Evolutionary conservation across 2,113 vertebrate species (phyloP).

Genomic region (Hydrochoerus hydrochaeris): DNA sequence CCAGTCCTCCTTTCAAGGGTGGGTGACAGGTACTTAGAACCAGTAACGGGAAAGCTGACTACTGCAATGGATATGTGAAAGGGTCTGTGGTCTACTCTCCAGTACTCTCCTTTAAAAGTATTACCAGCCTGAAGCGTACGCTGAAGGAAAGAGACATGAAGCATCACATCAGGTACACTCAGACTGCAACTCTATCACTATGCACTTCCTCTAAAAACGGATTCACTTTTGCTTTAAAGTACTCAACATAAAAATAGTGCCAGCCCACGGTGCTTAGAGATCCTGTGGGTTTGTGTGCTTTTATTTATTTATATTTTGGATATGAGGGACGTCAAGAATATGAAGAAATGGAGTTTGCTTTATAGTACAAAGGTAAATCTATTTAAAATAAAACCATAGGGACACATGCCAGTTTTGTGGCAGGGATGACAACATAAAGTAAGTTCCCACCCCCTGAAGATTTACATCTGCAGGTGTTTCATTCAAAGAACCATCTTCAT

Average conservation of each 20-base stretch:
- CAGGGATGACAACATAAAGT: not conserved
- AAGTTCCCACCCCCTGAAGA: not conserved
- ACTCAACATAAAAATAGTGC: not conserved
- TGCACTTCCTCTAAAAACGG: not conserved
- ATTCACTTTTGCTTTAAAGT: not conserved
- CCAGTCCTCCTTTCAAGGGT: not conserved
- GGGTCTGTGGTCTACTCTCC: not conserved
- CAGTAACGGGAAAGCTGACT: not conserved
- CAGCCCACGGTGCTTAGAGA: not conserved
- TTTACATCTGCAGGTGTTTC: not conserved
- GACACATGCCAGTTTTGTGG: not conserved
- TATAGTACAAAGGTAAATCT: not conserved
- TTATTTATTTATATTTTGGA: not conserved
- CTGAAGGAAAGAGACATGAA: not conserved
- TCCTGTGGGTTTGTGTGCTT: not conserved
- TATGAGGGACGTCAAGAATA: not conserved
- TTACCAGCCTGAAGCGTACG: not conserved
- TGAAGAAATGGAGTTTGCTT: not conserved
- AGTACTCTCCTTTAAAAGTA: not conserved
- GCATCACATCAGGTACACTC: fast-evolving
- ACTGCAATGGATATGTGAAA: not conserved
- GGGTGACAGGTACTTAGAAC: not conserved
- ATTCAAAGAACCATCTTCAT: not conserved
- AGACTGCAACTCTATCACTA: not conserved
- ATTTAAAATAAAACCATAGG: not conserved